Evolutionary conservation across 1,140 invertebrate genomes (phyloP).

Genomic region (Temnothorax longispinosus): DNA sequence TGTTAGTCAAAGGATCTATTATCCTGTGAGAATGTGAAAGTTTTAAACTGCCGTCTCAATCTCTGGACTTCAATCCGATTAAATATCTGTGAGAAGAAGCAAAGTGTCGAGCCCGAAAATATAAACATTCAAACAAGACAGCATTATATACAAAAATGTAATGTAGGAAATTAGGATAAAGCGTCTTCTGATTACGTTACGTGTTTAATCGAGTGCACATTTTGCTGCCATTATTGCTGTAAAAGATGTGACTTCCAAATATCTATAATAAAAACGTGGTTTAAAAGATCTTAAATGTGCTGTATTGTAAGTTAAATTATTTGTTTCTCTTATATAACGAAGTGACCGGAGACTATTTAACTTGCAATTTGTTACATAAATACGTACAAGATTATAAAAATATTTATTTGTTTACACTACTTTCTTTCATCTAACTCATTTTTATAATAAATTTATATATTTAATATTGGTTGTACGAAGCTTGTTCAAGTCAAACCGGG

Average conservation of each 20-base stretch:
- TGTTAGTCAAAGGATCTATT: too few relatives aligned
- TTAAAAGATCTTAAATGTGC: background rate
- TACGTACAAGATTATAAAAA: background rate
- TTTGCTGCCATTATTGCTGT: background rate
- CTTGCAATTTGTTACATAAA: background rate
- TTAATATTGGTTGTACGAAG: background rate
- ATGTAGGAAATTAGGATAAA: background rate
- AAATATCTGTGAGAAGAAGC: too few relatives aligned
- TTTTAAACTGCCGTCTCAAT: too few relatives aligned
- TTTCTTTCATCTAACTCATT: background rate
- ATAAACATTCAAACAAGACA: too few relatives aligned
- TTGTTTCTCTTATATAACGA: slow-evolving; percentile 2
- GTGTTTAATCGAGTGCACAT: background rate
- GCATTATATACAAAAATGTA: background rate
- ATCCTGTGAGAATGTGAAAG: too few relatives aligned
- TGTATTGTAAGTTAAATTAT: background rate
- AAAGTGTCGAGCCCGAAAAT: too few relatives aligned
- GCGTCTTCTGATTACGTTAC: background rate
- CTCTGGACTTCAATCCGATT: too few relatives aligned
- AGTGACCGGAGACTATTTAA: background rate
- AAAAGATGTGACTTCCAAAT: background rate
- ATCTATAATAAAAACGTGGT: background rate
- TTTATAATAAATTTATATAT: background rate
- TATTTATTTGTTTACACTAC: background rate
- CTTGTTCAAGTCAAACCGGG: too few relatives aligned